Evolutionary conservation across 2,113 vertebrate genomes (phyloP).

Genomic region (Alexandromys fortis): DNA sequence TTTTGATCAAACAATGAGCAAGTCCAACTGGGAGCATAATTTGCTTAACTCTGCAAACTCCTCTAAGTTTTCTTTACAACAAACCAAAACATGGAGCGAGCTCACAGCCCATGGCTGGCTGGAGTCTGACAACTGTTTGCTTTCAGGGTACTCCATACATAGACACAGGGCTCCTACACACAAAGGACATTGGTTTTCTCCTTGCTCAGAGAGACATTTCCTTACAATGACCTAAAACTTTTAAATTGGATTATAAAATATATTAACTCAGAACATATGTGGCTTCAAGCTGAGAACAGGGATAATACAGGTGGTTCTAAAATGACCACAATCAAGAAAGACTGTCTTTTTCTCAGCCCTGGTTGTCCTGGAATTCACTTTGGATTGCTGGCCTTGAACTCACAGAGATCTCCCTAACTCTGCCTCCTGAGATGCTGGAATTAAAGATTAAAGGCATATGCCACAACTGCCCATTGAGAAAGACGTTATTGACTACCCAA

Average conservation of each 20-base stretch:
- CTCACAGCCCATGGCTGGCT: background rate
- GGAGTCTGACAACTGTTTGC: background rate
- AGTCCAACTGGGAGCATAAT: background rate
- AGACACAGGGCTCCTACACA: background rate
- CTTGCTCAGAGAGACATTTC: background rate
- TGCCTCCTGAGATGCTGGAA: background rate
- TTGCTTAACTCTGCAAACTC: background rate
- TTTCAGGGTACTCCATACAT: background rate
- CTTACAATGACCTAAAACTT: background rate
- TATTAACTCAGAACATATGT: slow-evolving; percentile 2
- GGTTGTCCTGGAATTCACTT: background rate
- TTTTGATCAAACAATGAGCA: background rate
- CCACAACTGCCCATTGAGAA: background rate
- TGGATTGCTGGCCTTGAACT: background rate
- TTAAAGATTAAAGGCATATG: background rate
- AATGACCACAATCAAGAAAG: background rate
- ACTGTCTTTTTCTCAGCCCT: background rate
- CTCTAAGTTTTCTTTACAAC: slow-evolving; percentile 14
- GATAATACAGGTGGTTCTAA: background rate
- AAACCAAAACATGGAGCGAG: background rate
- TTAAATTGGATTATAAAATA: slow-evolving; percentile 22
- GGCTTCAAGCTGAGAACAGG: background rate
- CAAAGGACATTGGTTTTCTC: background rate
- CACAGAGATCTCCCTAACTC: background rate
- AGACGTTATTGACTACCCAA: background rate